phyloP scores from a whole-genome alignment of 1,140 invertebrate species.

The Bathynomus jamesi region DNA sequence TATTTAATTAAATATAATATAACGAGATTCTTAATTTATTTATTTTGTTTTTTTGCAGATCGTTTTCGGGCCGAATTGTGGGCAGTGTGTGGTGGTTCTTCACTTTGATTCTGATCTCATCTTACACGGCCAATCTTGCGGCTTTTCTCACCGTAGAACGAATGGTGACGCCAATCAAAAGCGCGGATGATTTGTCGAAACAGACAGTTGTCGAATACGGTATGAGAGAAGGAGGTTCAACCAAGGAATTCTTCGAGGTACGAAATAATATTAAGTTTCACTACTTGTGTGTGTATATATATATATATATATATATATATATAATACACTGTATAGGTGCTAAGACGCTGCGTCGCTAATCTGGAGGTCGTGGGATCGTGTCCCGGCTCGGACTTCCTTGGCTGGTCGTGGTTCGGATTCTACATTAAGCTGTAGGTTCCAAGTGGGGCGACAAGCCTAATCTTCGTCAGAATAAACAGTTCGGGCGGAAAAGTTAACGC shows the following conservation, averaged over 20 bases:
- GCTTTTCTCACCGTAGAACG: constrained; percentile 91
- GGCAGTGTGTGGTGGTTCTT: constrained; percentile 99
- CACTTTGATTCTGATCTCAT: constrained; percentile 93
- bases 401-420: too few species aligned
- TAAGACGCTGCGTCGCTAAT: too few species aligned
- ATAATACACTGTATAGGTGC: too few species aligned
- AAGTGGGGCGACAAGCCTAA: too few species aligned
- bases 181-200: constrained; percentile 81
- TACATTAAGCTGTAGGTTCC: too few species aligned
- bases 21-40: too few species aligned
- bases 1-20: too few species aligned
- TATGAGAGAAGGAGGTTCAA: constrained; percentile 73
- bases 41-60: constrained; percentile 56
- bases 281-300: neutral
- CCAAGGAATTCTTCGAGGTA: constrained; percentile 89
- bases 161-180: constrained; percentile 90
- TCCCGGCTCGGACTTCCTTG: too few species aligned
- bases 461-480: too few species aligned
- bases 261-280: neutral
- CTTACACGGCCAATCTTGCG: constrained; percentile 95
- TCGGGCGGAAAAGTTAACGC: too few species aligned
- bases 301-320: neutral
- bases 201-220: constrained; percentile 96
- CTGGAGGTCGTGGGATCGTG: too few species aligned
- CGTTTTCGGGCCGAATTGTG: constrained; percentile 86